Conservation (phyloP, 2,888 invertebrate species). For the Dasypogon diadema region DNA sequence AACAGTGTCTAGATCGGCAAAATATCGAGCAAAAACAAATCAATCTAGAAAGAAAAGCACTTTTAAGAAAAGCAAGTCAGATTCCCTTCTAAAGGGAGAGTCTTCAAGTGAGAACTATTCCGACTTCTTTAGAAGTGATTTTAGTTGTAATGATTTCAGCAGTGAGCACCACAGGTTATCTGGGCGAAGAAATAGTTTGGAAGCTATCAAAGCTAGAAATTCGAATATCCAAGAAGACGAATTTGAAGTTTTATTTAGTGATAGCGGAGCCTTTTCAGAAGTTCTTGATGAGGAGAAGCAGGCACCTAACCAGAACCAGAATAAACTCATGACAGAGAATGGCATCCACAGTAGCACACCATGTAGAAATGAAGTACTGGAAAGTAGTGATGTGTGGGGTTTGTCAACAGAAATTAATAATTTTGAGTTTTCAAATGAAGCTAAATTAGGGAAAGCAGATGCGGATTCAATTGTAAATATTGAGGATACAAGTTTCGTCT, state of each 20-base stretch:
- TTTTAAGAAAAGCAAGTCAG: slow-evolving; percentile 14
- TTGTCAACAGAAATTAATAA: neutral
- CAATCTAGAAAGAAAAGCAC: neutral
- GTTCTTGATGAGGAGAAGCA: neutral
- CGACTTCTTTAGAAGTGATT: slow-evolving; percentile 64
- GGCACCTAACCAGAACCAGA: too few species aligned
- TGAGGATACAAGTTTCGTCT: slow-evolving; percentile 64
- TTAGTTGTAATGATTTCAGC: slow-evolving; percentile 55
- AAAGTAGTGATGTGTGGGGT: neutral
- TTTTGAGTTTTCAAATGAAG: neutral
- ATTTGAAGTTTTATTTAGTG: slow-evolving; percentile 58
- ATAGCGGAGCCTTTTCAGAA: neutral
- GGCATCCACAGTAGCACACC: too few species aligned
- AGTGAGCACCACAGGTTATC: neutral
- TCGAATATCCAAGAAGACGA: neutral
- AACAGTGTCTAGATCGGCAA: slow-evolving; percentile 52
- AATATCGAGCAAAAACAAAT: slow-evolving; percentile 1
- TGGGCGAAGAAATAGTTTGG: slow-evolving; percentile 46
- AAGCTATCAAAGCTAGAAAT: slow-evolving; percentile 49
- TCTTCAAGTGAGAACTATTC: slow-evolving; percentile 60
- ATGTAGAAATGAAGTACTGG: neutral
- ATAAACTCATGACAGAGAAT: too few species aligned
- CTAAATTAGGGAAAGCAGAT: slow-evolving; percentile 49
- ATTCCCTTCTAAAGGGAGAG: slow-evolving; percentile 1
- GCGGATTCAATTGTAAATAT: slow-evolving; percentile 55